phyloP scores from a whole-genome alignment of 2,113 vertebrate genomes.

The Centropus bengalensis region DNA sequence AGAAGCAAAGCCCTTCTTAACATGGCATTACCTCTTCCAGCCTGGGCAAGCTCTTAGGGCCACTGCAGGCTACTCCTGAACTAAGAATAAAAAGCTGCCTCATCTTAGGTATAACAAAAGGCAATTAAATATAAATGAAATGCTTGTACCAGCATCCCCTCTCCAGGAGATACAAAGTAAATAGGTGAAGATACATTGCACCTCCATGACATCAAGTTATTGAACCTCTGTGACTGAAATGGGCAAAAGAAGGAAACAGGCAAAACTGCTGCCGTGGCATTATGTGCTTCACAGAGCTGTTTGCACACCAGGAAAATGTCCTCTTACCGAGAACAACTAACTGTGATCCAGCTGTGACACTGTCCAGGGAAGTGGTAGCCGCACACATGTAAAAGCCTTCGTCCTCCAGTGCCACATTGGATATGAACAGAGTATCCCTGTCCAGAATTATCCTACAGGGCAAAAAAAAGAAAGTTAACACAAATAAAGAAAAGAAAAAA shows the following conservation, averaged over 20 bases:
- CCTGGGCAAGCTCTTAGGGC: neutral
- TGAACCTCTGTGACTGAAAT: neutral
- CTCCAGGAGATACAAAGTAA: neutral
- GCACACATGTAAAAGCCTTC: slow-evolving; percentile 86
- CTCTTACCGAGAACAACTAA: slow-evolving; percentile 89
- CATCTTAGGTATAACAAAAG: neutral
- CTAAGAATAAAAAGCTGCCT: neutral
- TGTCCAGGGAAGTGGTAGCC: slow-evolving; percentile 85
- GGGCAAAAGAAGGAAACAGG: neutral
- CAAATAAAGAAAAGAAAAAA: neutral
- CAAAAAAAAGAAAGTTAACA: neutral
- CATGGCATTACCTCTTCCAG: neutral
- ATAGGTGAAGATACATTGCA: neutral
- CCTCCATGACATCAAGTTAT: neutral
- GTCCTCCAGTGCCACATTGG: slow-evolving; percentile 84
- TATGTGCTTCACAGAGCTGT: neutral
- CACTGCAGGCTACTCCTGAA: neutral
- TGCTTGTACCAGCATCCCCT: neutral
- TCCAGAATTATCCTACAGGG: slow-evolving; percentile 75
- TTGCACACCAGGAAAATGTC: accelerated
- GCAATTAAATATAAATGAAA: neutral
- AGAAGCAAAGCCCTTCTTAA: neutral
- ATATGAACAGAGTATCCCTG: slow-evolving; percentile 84
- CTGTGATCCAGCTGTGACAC: slow-evolving; percentile 55
- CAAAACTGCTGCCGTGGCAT: neutral